Evolutionary conservation across 2,113 vertebrate genomes (phyloP).

Genomic region (Stigmatopora argus): DNA sequence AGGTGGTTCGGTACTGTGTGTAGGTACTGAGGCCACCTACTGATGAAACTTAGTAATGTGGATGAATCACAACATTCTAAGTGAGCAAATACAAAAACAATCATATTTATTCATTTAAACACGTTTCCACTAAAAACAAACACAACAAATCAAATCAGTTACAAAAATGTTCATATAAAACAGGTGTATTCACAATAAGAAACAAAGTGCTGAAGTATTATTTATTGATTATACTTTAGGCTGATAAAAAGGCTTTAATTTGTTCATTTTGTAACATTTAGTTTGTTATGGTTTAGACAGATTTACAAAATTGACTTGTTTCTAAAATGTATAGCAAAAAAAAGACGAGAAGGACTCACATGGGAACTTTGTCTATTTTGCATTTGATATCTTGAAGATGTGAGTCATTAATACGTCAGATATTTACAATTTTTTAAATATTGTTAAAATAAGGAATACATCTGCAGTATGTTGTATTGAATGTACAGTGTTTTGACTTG

Average conservation of each 20-base stretch:
- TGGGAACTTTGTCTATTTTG: neutral
- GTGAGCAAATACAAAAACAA: slow-evolving; percentile 48
- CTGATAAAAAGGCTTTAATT: neutral
- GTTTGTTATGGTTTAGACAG: neutral
- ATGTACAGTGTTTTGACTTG: neutral
- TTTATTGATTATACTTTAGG: slow-evolving; percentile 9
- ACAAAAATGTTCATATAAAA: slow-evolving; percentile 58
- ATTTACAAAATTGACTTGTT: slow-evolving; percentile 17
- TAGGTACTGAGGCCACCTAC: slow-evolving; percentile 27
- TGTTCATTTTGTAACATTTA: neutral
- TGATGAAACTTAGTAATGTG: slow-evolving; percentile 13
- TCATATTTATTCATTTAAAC: slow-evolving; percentile 26
- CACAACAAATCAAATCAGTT: slow-evolving; percentile 32
- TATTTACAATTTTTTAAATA: slow-evolving; percentile 31
- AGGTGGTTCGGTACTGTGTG: too few relatives aligned
- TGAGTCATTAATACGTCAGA: neutral
- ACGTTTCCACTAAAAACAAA: slow-evolving; percentile 35
- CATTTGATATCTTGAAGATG: neutral
- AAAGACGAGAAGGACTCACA: neutral
- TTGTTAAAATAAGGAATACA: neutral
- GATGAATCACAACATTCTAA: slow-evolving; percentile 12
- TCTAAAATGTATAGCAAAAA: slow-evolving; percentile 2
- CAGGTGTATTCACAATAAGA: slow-evolving; percentile 51
- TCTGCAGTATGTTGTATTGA: neutral
- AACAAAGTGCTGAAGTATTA: slow-evolving; percentile 39